A percentile compares a stretch with the other conserved stretches of the same genome.
These are phyloP conservation scores for Perizoma flavofasciatum DNA, from an alignment of 2,888 invertebrate species.

Conservation along the genomic window DNA sequence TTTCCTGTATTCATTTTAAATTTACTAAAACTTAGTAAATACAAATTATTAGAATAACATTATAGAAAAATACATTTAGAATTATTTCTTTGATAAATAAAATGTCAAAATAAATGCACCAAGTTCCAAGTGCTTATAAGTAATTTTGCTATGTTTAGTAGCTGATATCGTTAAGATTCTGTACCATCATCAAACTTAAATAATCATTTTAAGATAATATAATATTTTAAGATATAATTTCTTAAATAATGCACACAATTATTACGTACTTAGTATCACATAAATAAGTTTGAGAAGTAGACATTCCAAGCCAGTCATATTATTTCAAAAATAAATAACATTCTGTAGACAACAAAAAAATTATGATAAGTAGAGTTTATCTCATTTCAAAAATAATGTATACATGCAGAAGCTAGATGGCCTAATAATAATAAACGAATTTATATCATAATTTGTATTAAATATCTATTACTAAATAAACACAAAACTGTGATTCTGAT, in stretches of 20 bases:
- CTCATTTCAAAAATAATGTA: too few relatives aligned
- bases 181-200: slow-evolving; percentile 15
- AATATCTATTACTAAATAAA: background rate
- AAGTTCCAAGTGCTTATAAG: slow-evolving; percentile 26
- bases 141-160: slow-evolving; percentile 24
- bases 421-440: too few relatives aligned
- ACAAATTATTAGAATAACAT: slow-evolving; percentile 35
- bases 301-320: slow-evolving; percentile 27
- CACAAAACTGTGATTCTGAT: slow-evolving; percentile 9
- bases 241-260: slow-evolving; percentile 18
- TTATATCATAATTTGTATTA: too few relatives aligned
- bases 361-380: too few relatives aligned
- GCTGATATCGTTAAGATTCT: slow-evolving; percentile 22
- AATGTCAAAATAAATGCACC: slow-evolving; percentile 39
- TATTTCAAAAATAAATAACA: background rate
- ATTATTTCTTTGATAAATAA: slow-evolving; percentile 32
- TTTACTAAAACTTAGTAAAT: slow-evolving; percentile 32
- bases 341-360: background rate
- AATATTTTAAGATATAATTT: slow-evolving; percentile 4
- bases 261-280: slow-evolving; percentile 41
- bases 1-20: slow-evolving; percentile 30
- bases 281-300: slow-evolving; percentile 30
- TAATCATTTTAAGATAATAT: slow-evolving; percentile 3
- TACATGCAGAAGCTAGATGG: too few relatives aligned
- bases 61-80: slow-evolving; percentile 39